Evolutionary conservation across 2,113 vertebrate species (phyloP).

Genomic region (Brachypodius melanocephalos): DNA sequence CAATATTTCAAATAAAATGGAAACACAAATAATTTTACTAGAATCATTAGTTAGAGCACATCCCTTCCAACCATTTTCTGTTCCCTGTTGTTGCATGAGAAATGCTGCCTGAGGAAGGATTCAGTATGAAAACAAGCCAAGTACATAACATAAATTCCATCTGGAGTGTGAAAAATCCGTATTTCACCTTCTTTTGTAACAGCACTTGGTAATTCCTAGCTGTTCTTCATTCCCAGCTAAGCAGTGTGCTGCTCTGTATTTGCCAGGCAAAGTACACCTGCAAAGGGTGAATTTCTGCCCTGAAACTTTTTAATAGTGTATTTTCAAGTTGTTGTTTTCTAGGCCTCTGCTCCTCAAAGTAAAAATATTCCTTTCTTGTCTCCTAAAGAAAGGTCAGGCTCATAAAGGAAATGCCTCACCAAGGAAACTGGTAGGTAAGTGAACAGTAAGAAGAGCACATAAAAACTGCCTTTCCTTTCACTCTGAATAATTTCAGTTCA

Average conservation of each 20-base stretch:
- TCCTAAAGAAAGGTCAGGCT: not conserved
- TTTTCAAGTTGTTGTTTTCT: not conserved
- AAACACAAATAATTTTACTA: not conserved
- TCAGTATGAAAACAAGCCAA: not conserved
- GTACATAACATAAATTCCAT: not conserved
- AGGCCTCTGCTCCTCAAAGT: not conserved
- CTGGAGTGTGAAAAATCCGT: not conserved
- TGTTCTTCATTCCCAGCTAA: not conserved
- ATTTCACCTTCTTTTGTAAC: not conserved
- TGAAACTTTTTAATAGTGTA: not conserved
- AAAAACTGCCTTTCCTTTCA: not conserved
- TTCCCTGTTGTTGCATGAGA: not conserved
- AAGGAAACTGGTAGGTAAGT: not conserved
- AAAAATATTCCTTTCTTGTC: not conserved
- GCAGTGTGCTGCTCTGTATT: not conserved
- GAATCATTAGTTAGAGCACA: not conserved
- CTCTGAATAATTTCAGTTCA: not conserved
- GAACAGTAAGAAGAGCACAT: not conserved
- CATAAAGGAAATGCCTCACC: not conserved
- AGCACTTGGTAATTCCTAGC: not conserved
- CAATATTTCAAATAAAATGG: not conserved
- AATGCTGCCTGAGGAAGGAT: not conserved
- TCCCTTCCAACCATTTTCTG: not conserved
- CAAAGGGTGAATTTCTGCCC: not conserved
- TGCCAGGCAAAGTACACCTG: not conserved